These are phyloP conservation scores for Agrochola lychnidis DNA, from an alignment of 2,888 invertebrate genomes.

Conservation along the genomic window DNA sequence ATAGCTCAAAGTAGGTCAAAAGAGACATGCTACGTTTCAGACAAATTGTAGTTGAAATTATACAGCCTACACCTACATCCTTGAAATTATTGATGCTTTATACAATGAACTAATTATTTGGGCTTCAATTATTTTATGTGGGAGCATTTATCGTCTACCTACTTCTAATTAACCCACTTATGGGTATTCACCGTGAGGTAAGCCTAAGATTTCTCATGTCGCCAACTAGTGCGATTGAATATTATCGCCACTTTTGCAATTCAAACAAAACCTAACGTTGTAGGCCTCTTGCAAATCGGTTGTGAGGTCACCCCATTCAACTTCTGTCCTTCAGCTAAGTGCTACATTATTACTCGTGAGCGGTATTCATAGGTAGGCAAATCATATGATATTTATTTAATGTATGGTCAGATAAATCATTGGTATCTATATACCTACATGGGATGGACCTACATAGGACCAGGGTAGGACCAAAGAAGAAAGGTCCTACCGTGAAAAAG, in stretches of 20 bases:
- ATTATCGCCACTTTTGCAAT: not conserved
- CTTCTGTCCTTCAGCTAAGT: not conserved
- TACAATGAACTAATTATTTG: too few species aligned
- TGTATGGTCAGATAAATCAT: not conserved
- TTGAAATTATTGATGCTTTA: not conserved
- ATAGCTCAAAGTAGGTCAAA: constrained; percentile 61
- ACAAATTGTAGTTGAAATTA: not conserved
- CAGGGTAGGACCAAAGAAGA: not conserved
- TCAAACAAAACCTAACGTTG: not conserved
- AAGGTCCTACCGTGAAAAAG: too few species aligned
- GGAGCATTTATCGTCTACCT: too few species aligned
- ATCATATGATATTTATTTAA: not conserved
- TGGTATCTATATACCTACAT: too few species aligned
- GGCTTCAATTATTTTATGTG: too few species aligned
- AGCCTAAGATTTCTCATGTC: not conserved
- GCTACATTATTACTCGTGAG: not conserved
- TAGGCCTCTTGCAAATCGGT: not conserved
- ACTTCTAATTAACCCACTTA: too few species aligned
- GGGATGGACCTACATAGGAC: too few species aligned
- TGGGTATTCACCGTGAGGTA: too few species aligned
- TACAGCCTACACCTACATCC: too few species aligned
- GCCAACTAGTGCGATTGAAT: not conserved
- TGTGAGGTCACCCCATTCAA: not conserved
- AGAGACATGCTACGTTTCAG: constrained; percentile 37
- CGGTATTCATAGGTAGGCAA: not conserved